Percentiles rank a stretch among this genome's conserved stretches.
These are phyloP conservation scores for Aplochiton taeniatus DNA, from an alignment of 2,797 vertebrate species.

Conservation along the genomic window DNA sequence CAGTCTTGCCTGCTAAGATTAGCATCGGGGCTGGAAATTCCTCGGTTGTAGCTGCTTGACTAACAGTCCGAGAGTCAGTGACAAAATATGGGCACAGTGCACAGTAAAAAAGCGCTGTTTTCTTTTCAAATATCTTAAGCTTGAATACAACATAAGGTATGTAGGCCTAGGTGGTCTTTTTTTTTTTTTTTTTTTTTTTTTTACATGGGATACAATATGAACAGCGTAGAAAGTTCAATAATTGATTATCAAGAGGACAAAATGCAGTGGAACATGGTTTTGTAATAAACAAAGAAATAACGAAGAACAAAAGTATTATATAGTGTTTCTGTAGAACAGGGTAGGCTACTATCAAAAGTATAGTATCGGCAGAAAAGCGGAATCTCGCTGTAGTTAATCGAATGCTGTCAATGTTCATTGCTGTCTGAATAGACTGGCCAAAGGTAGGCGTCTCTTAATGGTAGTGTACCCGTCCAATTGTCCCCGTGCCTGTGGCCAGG, in stretches of 20 bases:
- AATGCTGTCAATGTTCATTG: too few relatives aligned
- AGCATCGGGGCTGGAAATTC: constrained; percentile 1
- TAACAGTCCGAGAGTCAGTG: not conserved
- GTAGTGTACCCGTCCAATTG: constrained; percentile 80
- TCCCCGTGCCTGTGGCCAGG: constrained; percentile 81
- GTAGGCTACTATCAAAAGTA: too few relatives aligned
- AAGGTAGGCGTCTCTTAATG: constrained; percentile 42
- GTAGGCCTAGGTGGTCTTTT: too few relatives aligned
- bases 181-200: not conserved
- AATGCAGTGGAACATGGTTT: not conserved
- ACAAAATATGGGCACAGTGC: constrained; percentile 3
- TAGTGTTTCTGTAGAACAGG: not conserved
- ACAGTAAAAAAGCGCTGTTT: too few relatives aligned
- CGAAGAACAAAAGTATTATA: too few relatives aligned
- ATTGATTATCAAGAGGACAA: constrained; percentile 20
- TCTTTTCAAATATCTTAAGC: not conserved
- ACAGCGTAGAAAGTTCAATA: constrained; percentile 34
- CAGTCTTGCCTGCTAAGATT: constrained; percentile 10
- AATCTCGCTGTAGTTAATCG: too few relatives aligned
- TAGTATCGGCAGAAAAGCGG: too few relatives aligned
- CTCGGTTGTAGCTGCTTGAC: constrained; percentile 6
- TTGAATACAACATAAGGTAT: not conserved
- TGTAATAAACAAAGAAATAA: not conserved
- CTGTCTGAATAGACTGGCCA: not conserved
- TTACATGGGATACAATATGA: not conserved